A percentile compares a stretch with the other conserved stretches of the same genome.
These are phyloP conservation scores for Picus viridis DNA, from an alignment of 2,797 vertebrate genomes.

Conservation along the genomic window DNA sequence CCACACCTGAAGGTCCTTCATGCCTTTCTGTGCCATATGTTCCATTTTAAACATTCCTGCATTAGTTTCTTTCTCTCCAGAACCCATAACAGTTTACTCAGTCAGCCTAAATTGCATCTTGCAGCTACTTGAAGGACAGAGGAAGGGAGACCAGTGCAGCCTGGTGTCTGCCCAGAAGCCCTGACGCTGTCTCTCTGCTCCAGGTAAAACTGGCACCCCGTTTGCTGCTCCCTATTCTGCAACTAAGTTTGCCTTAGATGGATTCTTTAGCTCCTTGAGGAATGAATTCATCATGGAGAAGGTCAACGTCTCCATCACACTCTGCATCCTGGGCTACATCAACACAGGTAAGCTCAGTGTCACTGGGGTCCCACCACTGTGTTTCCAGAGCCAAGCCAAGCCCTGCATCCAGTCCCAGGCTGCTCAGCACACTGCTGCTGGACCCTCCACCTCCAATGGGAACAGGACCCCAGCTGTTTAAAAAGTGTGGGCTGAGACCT, in stretches of 20 bases:
- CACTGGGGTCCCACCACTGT: fast-evolving
- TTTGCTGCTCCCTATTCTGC: conserved; percentile 68
- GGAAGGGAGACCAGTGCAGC: background rate
- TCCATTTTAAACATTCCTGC: background rate
- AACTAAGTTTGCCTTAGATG: conserved; percentile 79
- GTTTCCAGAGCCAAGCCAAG: background rate
- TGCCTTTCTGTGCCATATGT: background rate
- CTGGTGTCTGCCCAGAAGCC: background rate
- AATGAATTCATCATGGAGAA: conserved; percentile 55
- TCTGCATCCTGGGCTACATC: conserved; percentile 79
- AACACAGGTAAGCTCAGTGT: conserved; percentile 73
- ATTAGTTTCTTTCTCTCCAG: background rate
- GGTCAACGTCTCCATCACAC: conserved; percentile 75
- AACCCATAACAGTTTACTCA: background rate
- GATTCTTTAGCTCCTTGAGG: conserved; percentile 78
- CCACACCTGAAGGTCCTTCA: background rate
- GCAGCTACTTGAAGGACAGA: background rate
- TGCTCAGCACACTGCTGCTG: background rate
- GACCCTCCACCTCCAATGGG: too few relatives aligned
- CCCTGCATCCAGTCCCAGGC: background rate
- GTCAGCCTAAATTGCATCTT: background rate
- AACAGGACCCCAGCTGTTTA: fast-evolving
- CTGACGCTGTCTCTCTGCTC: background rate
- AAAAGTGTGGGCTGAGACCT: fast-evolving
- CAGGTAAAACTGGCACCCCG: conserved; percentile 65